Evolutionary conservation across 64 coral and sea anemone genomes (phyloP).

Genomic region (Stichodactyla mertensii): DNA sequence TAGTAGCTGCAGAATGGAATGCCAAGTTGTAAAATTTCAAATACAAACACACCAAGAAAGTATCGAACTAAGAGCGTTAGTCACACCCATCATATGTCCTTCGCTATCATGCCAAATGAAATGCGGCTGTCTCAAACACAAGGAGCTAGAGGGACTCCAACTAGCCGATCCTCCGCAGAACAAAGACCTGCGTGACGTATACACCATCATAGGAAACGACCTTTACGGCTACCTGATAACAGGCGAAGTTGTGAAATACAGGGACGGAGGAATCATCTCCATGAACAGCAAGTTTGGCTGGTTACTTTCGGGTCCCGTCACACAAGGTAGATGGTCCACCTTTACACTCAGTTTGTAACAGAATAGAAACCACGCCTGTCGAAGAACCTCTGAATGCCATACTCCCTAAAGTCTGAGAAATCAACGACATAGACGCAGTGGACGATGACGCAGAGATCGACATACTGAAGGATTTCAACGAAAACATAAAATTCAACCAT

Average conservation of each 20-base stretch:
- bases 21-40: slow-evolving; percentile 29
- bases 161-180: neutral
- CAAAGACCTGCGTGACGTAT: neutral
- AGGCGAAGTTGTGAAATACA: slow-evolving; percentile 41
- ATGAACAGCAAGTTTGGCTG: slow-evolving; percentile 52
- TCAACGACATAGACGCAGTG: slow-evolving; percentile 31
- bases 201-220: slow-evolving; percentile 50
- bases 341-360: neutral
- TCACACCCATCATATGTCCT: neutral
- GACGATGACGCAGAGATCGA: slow-evolving; percentile 28
- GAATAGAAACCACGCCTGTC: slow-evolving; percentile 15
- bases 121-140: neutral
- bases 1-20: neutral
- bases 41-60: slow-evolving; percentile 15
- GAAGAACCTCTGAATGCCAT: slow-evolving; percentile 29
- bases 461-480: slow-evolving; percentile 24
- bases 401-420: slow-evolving; percentile 45
- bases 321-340: neutral
- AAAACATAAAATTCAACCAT: slow-evolving; percentile 28
- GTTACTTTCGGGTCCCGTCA: slow-evolving; percentile 39
- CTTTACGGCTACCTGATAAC: slow-evolving; percentile 52
- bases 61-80: slow-evolving; percentile 39
- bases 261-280: slow-evolving; percentile 39
- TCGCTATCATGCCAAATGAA: slow-evolving; percentile 11
- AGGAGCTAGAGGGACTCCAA: slow-evolving; percentile 3